A percentile compares a stretch with the other conserved stretches of the same genome.
Conservation (phyloP, 92 coral and sea anemone genomes). For the Plumapathes pennacea region DNA sequence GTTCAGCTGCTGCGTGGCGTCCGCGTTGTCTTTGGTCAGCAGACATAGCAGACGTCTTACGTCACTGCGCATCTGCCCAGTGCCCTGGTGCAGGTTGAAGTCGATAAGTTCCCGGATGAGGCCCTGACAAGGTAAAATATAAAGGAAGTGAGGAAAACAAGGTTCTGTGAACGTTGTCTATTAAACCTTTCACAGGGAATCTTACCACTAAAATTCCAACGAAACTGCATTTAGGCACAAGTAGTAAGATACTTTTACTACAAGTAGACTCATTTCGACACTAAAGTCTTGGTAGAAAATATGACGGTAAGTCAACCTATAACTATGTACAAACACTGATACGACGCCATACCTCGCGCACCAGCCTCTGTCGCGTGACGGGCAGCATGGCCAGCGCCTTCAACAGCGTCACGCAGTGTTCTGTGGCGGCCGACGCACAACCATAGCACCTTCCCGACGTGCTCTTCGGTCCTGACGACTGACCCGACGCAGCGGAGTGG, state of each 20-base stretch:
- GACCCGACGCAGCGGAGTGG: conserved; percentile 31
- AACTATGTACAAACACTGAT: too few species aligned
- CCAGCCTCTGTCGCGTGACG: conserved; percentile 80
- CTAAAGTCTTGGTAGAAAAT: too few species aligned
- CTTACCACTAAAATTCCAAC: too few species aligned
- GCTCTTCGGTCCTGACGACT: conserved; percentile 52
- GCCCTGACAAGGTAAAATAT: conserved; percentile 66
- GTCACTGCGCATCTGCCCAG: conserved; percentile 92
- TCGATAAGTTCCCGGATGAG: conserved; percentile 87
- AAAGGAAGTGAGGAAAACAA: too few species aligned
- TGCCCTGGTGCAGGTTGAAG: conserved; percentile 95
- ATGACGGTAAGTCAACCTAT: too few species aligned
- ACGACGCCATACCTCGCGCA: conserved; percentile 68
- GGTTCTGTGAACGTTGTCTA: too few species aligned
- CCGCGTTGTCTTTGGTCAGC: conserved; percentile 85
- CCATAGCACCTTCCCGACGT: conserved; percentile 92
- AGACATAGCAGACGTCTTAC: conserved; percentile 89
- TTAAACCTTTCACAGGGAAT: too few species aligned
- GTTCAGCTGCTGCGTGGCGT: conserved; percentile 87
- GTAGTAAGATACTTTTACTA: too few species aligned
- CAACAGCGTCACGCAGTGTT: conserved; percentile 91
- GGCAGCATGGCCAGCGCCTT: conserved; percentile 92
- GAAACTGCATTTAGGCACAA: too few species aligned
- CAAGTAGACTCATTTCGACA: too few species aligned
- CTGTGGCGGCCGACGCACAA: conserved; percentile 99